These are phyloP conservation scores for Sycobia sp. DNA, from an alignment of 1,140 invertebrate species.

Conservation along the genomic window DNA sequence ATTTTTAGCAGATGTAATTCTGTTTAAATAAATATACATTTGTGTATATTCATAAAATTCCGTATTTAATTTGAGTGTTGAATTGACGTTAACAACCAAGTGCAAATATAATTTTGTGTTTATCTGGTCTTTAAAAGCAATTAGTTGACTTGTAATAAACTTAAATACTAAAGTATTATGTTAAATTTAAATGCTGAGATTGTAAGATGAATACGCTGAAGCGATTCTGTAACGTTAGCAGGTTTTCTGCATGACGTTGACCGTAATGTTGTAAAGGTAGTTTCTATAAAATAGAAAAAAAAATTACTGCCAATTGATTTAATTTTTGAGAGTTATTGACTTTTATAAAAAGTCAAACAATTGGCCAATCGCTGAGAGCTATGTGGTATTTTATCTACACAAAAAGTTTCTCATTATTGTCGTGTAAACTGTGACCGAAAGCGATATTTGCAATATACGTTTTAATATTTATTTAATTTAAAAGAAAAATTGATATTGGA, in stretches of 20 bases:
- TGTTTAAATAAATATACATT: slow-evolving; percentile 9
- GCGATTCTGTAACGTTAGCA: slow-evolving; percentile 33
- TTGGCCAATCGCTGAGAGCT: slow-evolving; percentile 42
- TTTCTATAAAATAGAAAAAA: slow-evolving; percentile 36
- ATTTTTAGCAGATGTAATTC: not conserved
- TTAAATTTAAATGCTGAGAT: slow-evolving; percentile 46
- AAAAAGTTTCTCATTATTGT: slow-evolving; percentile 24
- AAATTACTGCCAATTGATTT: slow-evolving; percentile 49
- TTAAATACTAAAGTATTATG: slow-evolving; percentile 55
- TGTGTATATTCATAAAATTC: slow-evolving; percentile 6
- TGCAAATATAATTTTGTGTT: slow-evolving; percentile 38
- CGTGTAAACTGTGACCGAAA: slow-evolving; percentile 28
- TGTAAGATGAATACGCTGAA: slow-evolving; percentile 35
- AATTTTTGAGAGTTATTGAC: slow-evolving; percentile 53
- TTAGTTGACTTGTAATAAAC: slow-evolving; percentile 39
- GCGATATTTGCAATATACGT: slow-evolving; percentile 32
- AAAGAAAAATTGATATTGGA: slow-evolving; percentile 33
- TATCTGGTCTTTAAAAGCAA: slow-evolving; percentile 39
- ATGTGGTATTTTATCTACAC: slow-evolving; percentile 16
- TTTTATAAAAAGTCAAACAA: slow-evolving; percentile 55
- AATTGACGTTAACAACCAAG: slow-evolving; percentile 27
- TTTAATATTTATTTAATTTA: slow-evolving; percentile 34
- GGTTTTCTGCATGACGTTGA: slow-evolving; percentile 29
- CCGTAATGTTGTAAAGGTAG: slow-evolving; percentile 22
- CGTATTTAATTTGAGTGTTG: slow-evolving; percentile 5